These are phyloP conservation scores for Conistra vaccinii DNA, from an alignment of 2,888 invertebrate genomes.

Conservation along the genomic window DNA sequence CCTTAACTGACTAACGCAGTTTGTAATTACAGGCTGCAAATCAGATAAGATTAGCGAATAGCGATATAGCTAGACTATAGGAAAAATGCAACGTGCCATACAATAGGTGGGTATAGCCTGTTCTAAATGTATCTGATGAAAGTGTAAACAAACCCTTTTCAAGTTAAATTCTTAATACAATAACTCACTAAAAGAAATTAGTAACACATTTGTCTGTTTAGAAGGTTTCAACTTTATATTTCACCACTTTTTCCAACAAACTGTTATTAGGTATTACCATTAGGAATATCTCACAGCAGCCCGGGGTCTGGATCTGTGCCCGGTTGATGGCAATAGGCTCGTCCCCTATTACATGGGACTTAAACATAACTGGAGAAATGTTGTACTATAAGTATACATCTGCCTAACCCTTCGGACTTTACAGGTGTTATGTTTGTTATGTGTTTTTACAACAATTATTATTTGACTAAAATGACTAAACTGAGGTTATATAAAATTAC, in stretches of 20 bases:
- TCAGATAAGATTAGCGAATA: constrained; percentile 63
- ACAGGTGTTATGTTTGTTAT: no score
- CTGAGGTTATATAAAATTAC: no score
- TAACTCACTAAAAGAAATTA: no score
- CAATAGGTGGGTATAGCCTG: constrained; percentile 15
- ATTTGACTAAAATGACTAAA: no score
- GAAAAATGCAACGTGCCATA: constrained; percentile 50
- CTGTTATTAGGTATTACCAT: not conserved
- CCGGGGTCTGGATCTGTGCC: no score
- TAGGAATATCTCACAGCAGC: no score
- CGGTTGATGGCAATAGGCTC: no score
- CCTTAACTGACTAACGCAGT: constrained; percentile 58
- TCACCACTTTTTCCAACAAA: not conserved
- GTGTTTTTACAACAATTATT: no score
- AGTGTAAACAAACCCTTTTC: not conserved
- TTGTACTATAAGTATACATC: no score
- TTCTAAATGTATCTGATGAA: not conserved
- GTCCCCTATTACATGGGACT: no score
- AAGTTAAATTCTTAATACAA: not conserved
- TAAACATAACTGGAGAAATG: no score
- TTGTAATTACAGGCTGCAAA: constrained; percentile 57
- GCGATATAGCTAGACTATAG: constrained; percentile 47
- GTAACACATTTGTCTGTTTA: not conserved
- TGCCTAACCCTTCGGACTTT: no score
- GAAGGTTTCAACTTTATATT: not conserved